Evolutionary conservation across 2,888 invertebrate species (phyloP).

Genomic region (Spodoptera picta): DNA sequence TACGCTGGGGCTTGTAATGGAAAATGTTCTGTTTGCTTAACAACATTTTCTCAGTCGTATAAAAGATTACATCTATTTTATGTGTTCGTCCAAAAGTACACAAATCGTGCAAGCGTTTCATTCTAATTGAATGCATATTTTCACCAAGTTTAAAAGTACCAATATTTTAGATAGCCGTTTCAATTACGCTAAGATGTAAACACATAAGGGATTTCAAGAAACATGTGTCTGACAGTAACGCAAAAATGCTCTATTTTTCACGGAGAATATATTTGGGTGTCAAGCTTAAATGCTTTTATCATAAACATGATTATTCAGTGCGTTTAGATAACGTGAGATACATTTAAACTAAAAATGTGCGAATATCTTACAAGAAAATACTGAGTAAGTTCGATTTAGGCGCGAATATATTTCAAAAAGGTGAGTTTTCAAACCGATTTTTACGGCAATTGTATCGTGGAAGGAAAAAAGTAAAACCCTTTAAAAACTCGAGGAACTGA

Average conservation of each 20-base stretch:
- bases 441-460: neutral
- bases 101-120: neutral
- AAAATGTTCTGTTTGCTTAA: neutral
- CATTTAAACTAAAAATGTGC: constrained; percentile 1
- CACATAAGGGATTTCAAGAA: constrained; percentile 40
- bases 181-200: constrained; percentile 30
- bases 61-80: too few species aligned
- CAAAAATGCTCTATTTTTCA: constrained; percentile 26
- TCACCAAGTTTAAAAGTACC: constrained; percentile 13
- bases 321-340: constrained; percentile 13
- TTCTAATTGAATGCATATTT: constrained; percentile 10
- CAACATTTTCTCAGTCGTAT: too few species aligned
- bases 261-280: constrained; percentile 34
- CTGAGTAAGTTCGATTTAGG: neutral
- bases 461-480: neutral
- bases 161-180: constrained; percentile 27
- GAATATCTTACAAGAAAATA: neutral
- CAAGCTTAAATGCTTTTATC: constrained; percentile 21
- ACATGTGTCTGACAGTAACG: constrained; percentile 27
- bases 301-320: constrained; percentile 27
- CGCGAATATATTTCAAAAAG: neutral
- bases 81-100: neutral
- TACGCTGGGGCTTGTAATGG: constrained; percentile 1
- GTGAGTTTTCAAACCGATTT: neutral
- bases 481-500: constrained; percentile 1